Percentiles rank a stretch among this genome's conserved stretches.
These are phyloP conservation scores for Aleiodes testaceus DNA, from an alignment of 2,888 invertebrate species.

Conservation along the genomic window DNA sequence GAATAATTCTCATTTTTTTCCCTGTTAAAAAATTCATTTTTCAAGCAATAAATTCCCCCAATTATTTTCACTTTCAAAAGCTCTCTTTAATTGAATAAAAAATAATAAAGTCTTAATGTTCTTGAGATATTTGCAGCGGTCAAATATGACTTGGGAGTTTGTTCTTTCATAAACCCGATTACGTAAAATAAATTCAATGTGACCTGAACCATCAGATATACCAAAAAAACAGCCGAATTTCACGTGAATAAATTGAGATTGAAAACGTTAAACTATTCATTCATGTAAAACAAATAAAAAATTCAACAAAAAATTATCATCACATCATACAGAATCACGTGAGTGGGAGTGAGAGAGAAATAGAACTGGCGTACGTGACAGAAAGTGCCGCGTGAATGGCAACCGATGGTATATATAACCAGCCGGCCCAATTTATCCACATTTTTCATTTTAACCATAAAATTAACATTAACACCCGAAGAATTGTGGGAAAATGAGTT, in stretches of 20 bases:
- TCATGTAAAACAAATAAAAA: constrained; percentile 15
- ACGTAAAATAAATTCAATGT: constrained; percentile 30
- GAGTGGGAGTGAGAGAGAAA: constrained; percentile 27
- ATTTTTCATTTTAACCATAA: constrained; percentile 3
- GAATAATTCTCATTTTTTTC: background rate
- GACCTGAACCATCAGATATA: background rate
- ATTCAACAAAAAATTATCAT: constrained; percentile 37
- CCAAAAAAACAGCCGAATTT: background rate
- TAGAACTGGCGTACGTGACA: constrained; percentile 68
- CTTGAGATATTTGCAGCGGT: constrained; percentile 25
- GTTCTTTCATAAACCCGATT: constrained; percentile 12
- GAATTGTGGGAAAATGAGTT: background rate
- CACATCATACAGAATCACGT: constrained; percentile 36
- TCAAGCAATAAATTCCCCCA: no score
- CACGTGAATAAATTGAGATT: background rate
- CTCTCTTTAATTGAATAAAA: background rate
- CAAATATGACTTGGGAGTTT: background rate
- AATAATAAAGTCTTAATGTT: background rate
- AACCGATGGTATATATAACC: constrained; percentile 44
- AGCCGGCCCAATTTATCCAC: background rate
- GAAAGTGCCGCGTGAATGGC: constrained; percentile 64
- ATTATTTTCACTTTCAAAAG: background rate
- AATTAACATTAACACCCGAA: constrained; percentile 8
- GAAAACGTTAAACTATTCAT: constrained; percentile 6
- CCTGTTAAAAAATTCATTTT: no score